Evolutionary conservation across 2,797 vertebrate species (phyloP), one percentile per base, ranked within the genome.

Genomic region (Clarias pachynema): DNA sequence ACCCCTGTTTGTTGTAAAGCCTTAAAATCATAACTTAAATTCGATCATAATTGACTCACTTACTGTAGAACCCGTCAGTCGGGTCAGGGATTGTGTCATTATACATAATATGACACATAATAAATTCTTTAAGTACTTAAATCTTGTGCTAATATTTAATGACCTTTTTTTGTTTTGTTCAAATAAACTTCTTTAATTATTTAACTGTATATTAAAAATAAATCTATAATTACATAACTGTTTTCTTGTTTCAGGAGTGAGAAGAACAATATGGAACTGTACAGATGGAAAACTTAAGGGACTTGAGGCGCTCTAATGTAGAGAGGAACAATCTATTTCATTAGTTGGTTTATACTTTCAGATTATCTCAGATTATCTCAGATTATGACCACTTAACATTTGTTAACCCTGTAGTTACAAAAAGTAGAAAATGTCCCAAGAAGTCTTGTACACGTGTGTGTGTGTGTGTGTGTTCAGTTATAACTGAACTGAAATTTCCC

Each of bases 241-340:
- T 79, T 63, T 0, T 79, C 15, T 63, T 20, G 37, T 79, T 79
- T 65, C 78, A 79, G 78, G 60, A 79, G 0, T 49, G 15, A 79
- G 5, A 6, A 5, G 18, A 4, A 24, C 75, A 22, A 7, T n/a
- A 22, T 57, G 53, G 31, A 31, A 5, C 5, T 0, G 15, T 63
- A 34, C 12, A 18, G 34, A 79, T n/a, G 31, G 22, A 26, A 79
- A 40, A 4, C 72, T 10, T 18, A 1, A 44, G 0, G 44, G 40
- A 12, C 40, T 26, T 72, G 73, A 31, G 16, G 26, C 0, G 3
- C 4, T 59, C 18, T 34, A 3, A 1, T 49, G 44, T 12, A 53
- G 2, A 60, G 75, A 60, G 60, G 74, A 59, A 59, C 10, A 0
- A 57, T 59, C 18, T 60, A 37, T 0, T 37, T 22, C 57, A 37